phyloP scores from a whole-genome alignment of 1,140 invertebrate species.

The Atta colombica region DNA sequence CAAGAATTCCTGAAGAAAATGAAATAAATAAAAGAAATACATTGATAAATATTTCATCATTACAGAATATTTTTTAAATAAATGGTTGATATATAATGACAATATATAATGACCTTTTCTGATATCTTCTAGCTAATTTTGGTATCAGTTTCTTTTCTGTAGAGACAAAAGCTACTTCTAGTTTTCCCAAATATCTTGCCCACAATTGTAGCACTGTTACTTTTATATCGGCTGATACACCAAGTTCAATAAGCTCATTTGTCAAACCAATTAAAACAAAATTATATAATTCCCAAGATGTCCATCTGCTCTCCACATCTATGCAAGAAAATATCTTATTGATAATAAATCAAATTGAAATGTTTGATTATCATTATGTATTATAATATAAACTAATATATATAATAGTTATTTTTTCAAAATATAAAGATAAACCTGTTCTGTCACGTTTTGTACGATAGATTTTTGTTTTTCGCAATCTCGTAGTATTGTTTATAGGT shows the following conservation, averaged over 20 bases:
- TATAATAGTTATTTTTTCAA: not conserved
- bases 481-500: constrained; percentile 66
- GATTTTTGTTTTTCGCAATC: constrained; percentile 76
- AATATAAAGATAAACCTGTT: constrained; percentile 58
- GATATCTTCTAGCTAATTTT: constrained; percentile 86
- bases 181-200: constrained; percentile 88
- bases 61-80: not conserved
- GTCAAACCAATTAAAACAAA: constrained; percentile 88
- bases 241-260: constrained; percentile 88
- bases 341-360: not conserved
- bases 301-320: constrained; percentile 84
- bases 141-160: constrained; percentile 84
- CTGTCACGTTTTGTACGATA: constrained; percentile 41
- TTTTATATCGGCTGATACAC: constrained; percentile 87
- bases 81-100: not conserved
- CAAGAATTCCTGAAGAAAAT: not conserved
- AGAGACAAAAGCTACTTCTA: constrained; percentile 88
- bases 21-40: not conserved
- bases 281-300: constrained; percentile 90
- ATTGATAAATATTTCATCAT: not conserved
- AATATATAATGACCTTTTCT: constrained; percentile 83
- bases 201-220: constrained; percentile 89
- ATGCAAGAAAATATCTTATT: constrained; percentile 1
- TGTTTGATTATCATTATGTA: not conserved
- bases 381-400: not conserved